These are phyloP conservation scores for Leptopterna dolabrata DNA, from an alignment of 2,888 invertebrate species.

Conservation along the genomic window DNA sequence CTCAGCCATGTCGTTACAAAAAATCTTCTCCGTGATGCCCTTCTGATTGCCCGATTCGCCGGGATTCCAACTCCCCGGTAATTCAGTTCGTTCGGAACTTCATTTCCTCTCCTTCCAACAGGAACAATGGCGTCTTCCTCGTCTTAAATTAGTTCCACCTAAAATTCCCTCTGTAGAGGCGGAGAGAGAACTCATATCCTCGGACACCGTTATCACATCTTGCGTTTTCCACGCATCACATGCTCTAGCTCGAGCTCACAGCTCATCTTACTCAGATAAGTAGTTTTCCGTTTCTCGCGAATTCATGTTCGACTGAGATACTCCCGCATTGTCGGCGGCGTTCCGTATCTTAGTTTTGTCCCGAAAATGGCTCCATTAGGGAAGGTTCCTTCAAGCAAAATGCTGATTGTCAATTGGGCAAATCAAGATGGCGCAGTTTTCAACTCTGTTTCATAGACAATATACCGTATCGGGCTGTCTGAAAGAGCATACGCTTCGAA, in stretches of 20 bases:
- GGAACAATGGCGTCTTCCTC: not conserved
- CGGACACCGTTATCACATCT: not conserved
- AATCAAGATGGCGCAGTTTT: too few relatives aligned
- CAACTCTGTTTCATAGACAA: too few relatives aligned
- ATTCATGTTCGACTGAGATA: not conserved
- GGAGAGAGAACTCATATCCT: not conserved
- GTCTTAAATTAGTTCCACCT: conserved; percentile 3
- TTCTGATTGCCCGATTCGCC: too few relatives aligned
- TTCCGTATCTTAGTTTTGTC: too few relatives aligned
- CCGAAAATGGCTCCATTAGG: too few relatives aligned
- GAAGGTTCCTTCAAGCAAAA: too few relatives aligned
- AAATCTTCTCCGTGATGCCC: too few relatives aligned
- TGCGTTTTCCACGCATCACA: not conserved
- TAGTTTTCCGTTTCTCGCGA: not conserved
- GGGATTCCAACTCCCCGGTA: too few relatives aligned
- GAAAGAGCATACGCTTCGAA: too few relatives aligned
- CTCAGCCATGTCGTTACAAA: too few relatives aligned
- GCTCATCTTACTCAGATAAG: not conserved
- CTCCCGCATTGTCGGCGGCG: not conserved
- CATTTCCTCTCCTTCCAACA: not conserved
- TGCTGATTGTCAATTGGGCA: too few relatives aligned
- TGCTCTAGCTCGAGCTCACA: not conserved
- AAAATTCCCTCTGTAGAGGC: not conserved
- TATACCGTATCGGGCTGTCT: too few relatives aligned
- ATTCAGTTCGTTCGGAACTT: not conserved